phyloP scores from a whole-genome alignment of 1,140 invertebrate genomes.

The Cylas formicarius region DNA sequence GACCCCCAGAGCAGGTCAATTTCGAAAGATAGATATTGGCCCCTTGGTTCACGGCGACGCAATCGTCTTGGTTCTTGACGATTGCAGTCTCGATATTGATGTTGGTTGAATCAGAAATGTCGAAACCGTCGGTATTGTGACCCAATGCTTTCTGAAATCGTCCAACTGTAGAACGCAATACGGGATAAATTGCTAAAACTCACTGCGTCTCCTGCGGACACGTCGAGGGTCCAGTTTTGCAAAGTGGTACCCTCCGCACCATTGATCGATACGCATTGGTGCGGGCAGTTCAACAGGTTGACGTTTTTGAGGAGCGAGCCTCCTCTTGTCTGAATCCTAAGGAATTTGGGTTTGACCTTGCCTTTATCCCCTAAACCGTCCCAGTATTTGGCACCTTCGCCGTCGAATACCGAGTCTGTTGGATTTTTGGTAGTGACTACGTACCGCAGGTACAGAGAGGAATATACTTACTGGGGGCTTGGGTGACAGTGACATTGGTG shows the following conservation, averaged over 20 bases:
- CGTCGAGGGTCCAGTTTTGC: constrained; percentile 12
- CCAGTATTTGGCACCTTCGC: constrained; percentile 17
- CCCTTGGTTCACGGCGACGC: background rate
- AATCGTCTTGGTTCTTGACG: constrained; percentile 1
- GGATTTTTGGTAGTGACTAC: too few species aligned
- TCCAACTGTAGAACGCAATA: too few species aligned
- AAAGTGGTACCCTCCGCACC: constrained; percentile 9
- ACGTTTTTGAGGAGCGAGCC: constrained; percentile 16
- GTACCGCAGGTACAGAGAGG: too few species aligned
- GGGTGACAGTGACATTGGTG: constrained; percentile 3
- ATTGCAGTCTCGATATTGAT: background rate
- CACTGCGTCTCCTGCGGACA: constrained; percentile 20
- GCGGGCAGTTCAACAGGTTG: constrained; percentile 18
- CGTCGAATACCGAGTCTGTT: too few species aligned
- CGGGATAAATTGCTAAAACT: too few species aligned
- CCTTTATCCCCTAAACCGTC: constrained; percentile 19
- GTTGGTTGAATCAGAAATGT: background rate
- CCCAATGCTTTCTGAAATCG: too few species aligned
- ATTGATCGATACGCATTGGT: constrained; percentile 16
- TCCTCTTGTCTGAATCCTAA: constrained; percentile 16
- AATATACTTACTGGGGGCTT: too few species aligned
- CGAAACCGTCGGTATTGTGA: constrained; percentile 1
- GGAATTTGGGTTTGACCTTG: constrained; percentile 18
- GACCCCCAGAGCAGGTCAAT: background rate
- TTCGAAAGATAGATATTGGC: background rate